Evolutionary conservation across 2,113 vertebrate species (phyloP).

Genomic region (Bos indicus): DNA sequence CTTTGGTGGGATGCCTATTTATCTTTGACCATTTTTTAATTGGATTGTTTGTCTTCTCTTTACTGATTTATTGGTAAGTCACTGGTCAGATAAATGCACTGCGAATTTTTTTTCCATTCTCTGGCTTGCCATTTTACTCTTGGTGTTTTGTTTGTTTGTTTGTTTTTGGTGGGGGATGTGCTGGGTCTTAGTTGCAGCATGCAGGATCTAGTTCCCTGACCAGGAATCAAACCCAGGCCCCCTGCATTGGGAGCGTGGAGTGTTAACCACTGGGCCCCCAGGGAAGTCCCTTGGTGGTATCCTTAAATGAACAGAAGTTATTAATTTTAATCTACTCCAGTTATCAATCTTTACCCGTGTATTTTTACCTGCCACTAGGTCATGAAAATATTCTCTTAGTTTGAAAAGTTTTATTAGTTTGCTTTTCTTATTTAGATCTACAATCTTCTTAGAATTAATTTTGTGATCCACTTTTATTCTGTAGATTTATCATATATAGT

Average conservation of each 20-base stretch:
- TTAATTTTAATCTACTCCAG: neutral
- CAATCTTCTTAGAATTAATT: neutral
- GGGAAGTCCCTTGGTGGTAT: neutral
- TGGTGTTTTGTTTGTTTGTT: neutral
- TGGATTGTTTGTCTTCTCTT: neutral
- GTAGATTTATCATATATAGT: neutral
- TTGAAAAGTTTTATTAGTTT: neutral
- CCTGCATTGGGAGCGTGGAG: neutral
- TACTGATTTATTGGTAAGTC: neutral
- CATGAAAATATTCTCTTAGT: neutral
- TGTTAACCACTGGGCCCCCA: neutral
- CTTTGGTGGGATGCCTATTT: neutral
- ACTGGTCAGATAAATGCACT: neutral
- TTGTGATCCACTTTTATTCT: neutral
- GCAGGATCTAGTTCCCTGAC: neutral
- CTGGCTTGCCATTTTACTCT: neutral
- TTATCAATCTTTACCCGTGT: neutral
- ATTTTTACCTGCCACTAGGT: neutral
- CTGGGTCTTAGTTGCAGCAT: neutral
- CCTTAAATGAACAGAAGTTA: neutral
- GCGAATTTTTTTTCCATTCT: neutral
- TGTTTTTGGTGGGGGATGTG: neutral
- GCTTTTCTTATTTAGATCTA: neutral
- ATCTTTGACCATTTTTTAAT: neutral
- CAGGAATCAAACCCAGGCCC: neutral